These are phyloP conservation scores for Drosophila tripunctata DNA, from an alignment of 2,888 invertebrate species.

Conservation along the genomic window DNA sequence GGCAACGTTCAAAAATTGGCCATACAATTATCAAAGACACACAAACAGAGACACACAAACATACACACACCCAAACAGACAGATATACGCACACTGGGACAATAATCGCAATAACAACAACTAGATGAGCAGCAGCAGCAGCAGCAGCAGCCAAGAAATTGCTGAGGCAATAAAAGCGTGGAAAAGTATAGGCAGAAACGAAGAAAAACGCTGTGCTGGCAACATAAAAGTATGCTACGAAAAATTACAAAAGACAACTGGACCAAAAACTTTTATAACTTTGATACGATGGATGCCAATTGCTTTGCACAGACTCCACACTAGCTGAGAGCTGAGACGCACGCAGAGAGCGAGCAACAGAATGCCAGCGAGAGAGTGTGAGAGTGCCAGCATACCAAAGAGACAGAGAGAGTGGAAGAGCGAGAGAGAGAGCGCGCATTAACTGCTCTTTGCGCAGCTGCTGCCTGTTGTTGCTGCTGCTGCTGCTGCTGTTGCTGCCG, in stretches of 20 bases:
- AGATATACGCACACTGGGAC: slow-evolving; percentile 4
- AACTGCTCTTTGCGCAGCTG: slow-evolving; percentile 54
- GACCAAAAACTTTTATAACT: slow-evolving; percentile 63
- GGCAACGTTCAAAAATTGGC: slow-evolving; percentile 50
- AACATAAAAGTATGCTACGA: slow-evolving; percentile 70
- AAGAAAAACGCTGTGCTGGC: slow-evolving; percentile 33
- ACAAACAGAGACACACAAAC: slow-evolving; percentile 4
- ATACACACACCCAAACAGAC: slow-evolving; percentile 1
- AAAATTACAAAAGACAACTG: slow-evolving; percentile 62
- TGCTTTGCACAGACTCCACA: slow-evolving; percentile 63
- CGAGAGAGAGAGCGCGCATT: slow-evolving; percentile 15
- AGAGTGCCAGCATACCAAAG: background rate
- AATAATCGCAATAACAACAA: slow-evolving; percentile 27
- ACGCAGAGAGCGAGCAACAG: background rate
- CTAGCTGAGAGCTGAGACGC: slow-evolving; percentile 9
- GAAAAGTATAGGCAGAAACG: slow-evolving; percentile 11
- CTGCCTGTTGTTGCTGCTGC: slow-evolving; percentile 31
- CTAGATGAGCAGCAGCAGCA: background rate
- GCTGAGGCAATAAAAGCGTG: slow-evolving; percentile 61
- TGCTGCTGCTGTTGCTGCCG: slow-evolving; percentile 24
- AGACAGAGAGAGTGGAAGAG: slow-evolving; percentile 10
- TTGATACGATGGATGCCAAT: slow-evolving; percentile 51
- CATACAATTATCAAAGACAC: slow-evolving; percentile 52
- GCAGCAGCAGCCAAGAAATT: slow-evolving; percentile 61
- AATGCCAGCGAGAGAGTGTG: background rate